Percentiles rank a stretch among this genome's conserved stretches.
These are phyloP conservation scores for Rhysida immarginata DNA, from an alignment of 1,140 invertebrate genomes.

Conservation along the genomic window DNA sequence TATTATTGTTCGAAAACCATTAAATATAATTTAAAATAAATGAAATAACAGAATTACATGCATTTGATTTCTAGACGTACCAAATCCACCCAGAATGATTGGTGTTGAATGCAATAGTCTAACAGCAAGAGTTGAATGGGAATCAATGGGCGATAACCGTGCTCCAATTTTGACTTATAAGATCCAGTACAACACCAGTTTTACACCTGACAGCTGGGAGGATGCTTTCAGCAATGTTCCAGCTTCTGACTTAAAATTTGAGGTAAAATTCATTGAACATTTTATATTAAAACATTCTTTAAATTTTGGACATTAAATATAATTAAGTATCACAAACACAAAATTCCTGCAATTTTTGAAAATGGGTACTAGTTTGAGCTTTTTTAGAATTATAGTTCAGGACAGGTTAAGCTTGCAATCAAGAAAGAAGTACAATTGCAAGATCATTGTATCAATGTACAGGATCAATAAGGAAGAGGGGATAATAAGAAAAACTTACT, in stretches of 20 bases:
- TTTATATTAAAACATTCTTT: too few species aligned
- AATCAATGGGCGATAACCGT: slow-evolving; percentile 78
- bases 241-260: slow-evolving; percentile 42
- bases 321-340: too few species aligned
- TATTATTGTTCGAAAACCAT: background rate
- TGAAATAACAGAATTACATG: background rate
- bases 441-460: too few species aligned
- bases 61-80: slow-evolving; percentile 49
- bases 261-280: background rate
- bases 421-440: too few species aligned
- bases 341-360: too few species aligned
- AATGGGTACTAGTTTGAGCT: too few species aligned
- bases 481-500: too few species aligned
- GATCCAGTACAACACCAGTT: slow-evolving; percentile 87
- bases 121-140: slow-evolving; percentile 65
- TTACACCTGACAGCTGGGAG: slow-evolving; percentile 85
- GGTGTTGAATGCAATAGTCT: slow-evolving; percentile 47
- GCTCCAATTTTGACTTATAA: slow-evolving; percentile 81
- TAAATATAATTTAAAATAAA: background rate
- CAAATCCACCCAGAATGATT: slow-evolving; percentile 64
- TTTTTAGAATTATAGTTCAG: too few species aligned
- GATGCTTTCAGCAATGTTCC: slow-evolving; percentile 54
- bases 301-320: too few species aligned
- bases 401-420: too few species aligned
- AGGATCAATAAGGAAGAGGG: too few species aligned